A percentile compares a stretch with the other conserved stretches of the same genome.
Evolutionary conservation across 2,888 invertebrate species (phyloP).

Genomic region (Drosophila diplacantha): DNA sequence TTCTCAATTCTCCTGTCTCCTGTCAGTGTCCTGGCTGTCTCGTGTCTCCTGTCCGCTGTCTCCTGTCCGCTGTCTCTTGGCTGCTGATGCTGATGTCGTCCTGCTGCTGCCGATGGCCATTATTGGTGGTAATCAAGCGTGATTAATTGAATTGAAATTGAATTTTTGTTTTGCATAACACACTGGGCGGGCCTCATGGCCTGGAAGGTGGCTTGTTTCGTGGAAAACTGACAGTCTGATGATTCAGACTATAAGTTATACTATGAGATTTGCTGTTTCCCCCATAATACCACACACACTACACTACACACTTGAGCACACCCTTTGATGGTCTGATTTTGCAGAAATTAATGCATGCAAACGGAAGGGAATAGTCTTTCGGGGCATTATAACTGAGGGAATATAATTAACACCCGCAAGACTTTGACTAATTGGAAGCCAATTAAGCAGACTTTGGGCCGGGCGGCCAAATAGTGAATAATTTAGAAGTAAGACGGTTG

Average conservation of each 20-base stretch:
- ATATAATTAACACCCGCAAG: slow-evolving; percentile 9
- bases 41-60: slow-evolving; percentile 3
- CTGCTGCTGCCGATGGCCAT: slow-evolving; percentile 24
- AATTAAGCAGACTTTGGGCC: slow-evolving; percentile 1
- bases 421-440: background rate
- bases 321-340: slow-evolving; percentile 3
- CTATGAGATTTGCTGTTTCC: slow-evolving; percentile 3
- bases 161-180: slow-evolving; percentile 46
- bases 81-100: slow-evolving; percentile 12
- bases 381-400: slow-evolving; percentile 1
- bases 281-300: background rate
- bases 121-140: slow-evolving; percentile 48
- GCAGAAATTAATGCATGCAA: slow-evolving; percentile 2
- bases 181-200: slow-evolving; percentile 8
- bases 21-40: slow-evolving; percentile 25
- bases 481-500: background rate
- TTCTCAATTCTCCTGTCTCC: slow-evolving; percentile 5
- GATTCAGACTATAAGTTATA: background rate
- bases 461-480: background rate
- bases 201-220: background rate
- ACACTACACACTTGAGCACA: background rate
- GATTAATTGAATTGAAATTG: slow-evolving; percentile 49
- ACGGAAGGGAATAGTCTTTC: background rate
- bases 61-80: slow-evolving; percentile 3
- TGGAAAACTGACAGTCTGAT: background rate